phyloP scores from a whole-genome alignment of 2,888 invertebrate species.

The Epinotia demarniana region DNA sequence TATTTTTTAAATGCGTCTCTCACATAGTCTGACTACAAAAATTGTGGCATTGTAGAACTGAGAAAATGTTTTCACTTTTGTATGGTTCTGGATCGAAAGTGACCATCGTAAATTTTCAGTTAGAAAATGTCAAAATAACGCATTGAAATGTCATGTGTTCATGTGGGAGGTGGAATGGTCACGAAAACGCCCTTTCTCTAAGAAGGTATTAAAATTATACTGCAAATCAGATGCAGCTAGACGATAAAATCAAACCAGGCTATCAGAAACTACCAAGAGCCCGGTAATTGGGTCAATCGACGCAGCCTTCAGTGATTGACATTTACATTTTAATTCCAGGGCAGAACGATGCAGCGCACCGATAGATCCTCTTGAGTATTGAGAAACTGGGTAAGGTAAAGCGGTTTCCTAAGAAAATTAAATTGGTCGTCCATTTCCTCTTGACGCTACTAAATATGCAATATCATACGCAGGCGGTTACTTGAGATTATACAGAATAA shows the following conservation, averaged over 20 bases:
- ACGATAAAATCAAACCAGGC: conserved; percentile 8
- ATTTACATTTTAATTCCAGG: conserved; percentile 21
- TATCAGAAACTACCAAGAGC: conserved; percentile 20
- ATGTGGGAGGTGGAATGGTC: no score
- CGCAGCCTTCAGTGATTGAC: conserved; percentile 20
- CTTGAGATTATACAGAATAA: no score
- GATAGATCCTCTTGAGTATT: neutral
- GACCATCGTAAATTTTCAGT: neutral
- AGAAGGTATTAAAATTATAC: neutral
- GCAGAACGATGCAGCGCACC: neutral
- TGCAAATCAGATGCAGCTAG: neutral
- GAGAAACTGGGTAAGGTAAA: neutral
- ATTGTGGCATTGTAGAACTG: no score
- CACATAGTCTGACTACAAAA: no score
- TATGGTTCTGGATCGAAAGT: neutral
- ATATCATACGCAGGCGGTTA: no score
- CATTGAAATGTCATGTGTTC: no score
- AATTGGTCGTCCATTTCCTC: no score
- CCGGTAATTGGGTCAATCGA: conserved; percentile 23
- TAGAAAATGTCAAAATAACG: no score
- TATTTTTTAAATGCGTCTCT: no score
- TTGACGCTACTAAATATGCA: no score
- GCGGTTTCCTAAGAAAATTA: neutral
- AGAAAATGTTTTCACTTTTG: no score
- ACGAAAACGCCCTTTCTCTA: neutral